Percentiles rank a stretch among this genome's conserved stretches.
Conservation (phyloP, 64 coral and sea anemone genomes). For the Pachyseris speciosa region DNA sequence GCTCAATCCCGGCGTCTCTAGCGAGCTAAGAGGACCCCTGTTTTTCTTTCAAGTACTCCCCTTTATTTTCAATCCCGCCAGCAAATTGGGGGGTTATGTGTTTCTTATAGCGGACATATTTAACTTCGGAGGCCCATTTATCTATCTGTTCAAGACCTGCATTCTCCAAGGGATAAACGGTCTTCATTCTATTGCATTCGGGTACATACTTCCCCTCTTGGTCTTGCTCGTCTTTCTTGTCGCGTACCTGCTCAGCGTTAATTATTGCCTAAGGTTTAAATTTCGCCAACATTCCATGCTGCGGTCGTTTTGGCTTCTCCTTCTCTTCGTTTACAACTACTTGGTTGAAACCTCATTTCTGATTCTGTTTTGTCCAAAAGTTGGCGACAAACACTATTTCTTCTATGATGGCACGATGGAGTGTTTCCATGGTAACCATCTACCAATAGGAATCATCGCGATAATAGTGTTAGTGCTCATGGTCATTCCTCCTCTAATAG, state of each 20-base stretch:
- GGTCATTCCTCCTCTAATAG: constrained; percentile 58
- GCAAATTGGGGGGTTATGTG: constrained; percentile 24
- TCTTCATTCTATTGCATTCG: constrained; percentile 28
- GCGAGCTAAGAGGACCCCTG: no score
- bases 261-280: constrained; percentile 54
- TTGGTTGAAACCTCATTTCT: constrained; percentile 63
- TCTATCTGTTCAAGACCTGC: constrained; percentile 47
- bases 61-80: constrained; percentile 60
- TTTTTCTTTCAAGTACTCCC: constrained; percentile 84
- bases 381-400: no score
- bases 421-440: constrained; percentile 62
- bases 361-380: constrained; percentile 67
- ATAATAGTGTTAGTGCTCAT: no score
- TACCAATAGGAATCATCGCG: constrained; percentile 61
- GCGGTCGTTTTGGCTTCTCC: constrained; percentile 72
- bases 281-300: constrained; percentile 54
- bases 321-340: constrained; percentile 77
- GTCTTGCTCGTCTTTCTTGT: constrained; percentile 54
- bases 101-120: constrained; percentile 66
- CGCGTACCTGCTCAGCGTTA: constrained; percentile 61
- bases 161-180: constrained; percentile 42
- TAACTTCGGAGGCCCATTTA: constrained; percentile 73
- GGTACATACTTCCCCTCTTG: constrained; percentile 45
- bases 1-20: constrained; percentile 75
- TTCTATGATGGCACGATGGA: constrained; percentile 62